Evolutionary conservation across 2,797 vertebrate species (phyloP), one percentile per base, ranked within the genome.

Genomic region (Crenuchus spilurus): DNA sequence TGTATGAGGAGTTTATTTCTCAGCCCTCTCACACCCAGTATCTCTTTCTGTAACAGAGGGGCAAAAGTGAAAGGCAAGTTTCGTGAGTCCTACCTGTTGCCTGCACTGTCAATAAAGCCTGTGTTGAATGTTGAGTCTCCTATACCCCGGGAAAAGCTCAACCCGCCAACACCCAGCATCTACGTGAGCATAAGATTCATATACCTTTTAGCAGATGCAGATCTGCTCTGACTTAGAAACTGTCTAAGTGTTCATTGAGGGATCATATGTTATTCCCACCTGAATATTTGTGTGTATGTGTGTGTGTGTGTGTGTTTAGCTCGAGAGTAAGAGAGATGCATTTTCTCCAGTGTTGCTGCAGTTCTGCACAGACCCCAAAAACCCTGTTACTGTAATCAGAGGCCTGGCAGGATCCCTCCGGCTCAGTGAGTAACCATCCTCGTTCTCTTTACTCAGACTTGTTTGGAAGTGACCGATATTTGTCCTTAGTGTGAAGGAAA

Each of bases 291-390:
- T 69, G 1, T 54, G 51, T 70, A 11, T 74, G 28, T 71, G n/a
- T 70, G 54, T 77, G 24, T 66, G 46, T 74, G 63, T 81, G 61
- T 80, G 30, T 77, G 35, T 82, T 49, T 86, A 96, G 95, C 84
- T 96, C 88, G 95, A 96, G 84, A 96, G 95, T 82, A 96, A 95
- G 87, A 91, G 95, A 68, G 95, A 97, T 0, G 93, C 95, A 28
- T 96, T 97, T 81, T 96, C 95, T 2, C 95, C 95, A 0, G 94
- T 95, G 70, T 88, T 96, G 62, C 91, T 95, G 35, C 96, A 98
- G 87, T 98, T 98, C 90, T 98, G 96, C 86, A 96, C 95, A 1
- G 92, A 97, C 83, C 93, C 95, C 72, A 95, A 95, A 84, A 98
- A 97, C 69, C 94, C 96, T 18, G 95, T 98, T 44, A 98, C 96